Base-by-base conservation (phyloP, 2,797 vertebrate species). In the Urocyon cinereoargenteus region DNA sequence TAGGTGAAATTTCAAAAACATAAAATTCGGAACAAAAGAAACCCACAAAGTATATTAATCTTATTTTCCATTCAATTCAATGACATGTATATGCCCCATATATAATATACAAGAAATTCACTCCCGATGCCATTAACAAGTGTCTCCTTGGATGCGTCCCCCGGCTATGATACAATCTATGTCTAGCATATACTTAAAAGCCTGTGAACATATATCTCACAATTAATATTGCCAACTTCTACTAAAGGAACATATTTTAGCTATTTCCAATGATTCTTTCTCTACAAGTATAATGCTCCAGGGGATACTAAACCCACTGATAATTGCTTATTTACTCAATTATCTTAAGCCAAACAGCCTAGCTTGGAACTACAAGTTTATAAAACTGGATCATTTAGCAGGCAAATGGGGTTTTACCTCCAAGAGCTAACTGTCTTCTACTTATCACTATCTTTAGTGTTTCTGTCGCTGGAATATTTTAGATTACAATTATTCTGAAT, bases 261-360 rank as follows among this genome's bases (percentile, higher is more conserved):
- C 45, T 62, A 85, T 51, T 93, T 96, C 88, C 88, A 84, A 75
- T 49, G 66, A 97, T 83, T 40, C n/a, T 66, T 64, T 70, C 89
- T 95, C 66, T 82, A 88, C 78, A 97, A 97, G 59, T 28, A 13
- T n/a, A 59, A 64, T 86, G 57, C 86, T 45, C 86, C n/a, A 66
- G 53, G 59, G 92, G 49, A 86, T 26, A 79, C 3, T 68, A 90
- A 94, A 94, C 14, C 34, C 10, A 86, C 12, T 13, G 45, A 1
- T n/a, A 96, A 98, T 0, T 90, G 26, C 91, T 94, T 94, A 90
- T 66, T 26, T 94, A 91, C 68, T 28, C 78, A 96, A 26, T 57
- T 94, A 45, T 40, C 34, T 75, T 89, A 83, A 73, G 22, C 16
- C 84, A 7, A 49, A 64, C 24, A 90, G 78, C 22, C 55, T 34